Percentiles rank a stretch among this genome's conserved stretches.
phyloP scores from a whole-genome alignment of 2,888 invertebrate genomes.

The Drosophila pseudotakahashii region DNA sequence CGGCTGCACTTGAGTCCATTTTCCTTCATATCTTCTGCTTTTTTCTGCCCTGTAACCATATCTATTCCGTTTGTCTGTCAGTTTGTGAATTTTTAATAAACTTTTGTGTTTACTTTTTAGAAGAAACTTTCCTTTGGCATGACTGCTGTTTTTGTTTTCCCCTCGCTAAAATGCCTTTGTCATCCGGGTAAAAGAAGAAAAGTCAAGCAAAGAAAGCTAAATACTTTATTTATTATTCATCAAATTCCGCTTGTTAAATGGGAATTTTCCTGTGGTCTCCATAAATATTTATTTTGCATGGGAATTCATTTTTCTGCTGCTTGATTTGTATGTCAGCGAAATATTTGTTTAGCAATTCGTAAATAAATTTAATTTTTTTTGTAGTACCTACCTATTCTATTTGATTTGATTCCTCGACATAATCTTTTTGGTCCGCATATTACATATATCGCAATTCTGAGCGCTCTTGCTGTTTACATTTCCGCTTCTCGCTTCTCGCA shows the following conservation, averaged over 20 bases:
- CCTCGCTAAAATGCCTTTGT: slow-evolving; percentile 37
- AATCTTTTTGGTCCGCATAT: slow-evolving; percentile 13
- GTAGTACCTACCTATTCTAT: not conserved
- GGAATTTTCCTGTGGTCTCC: slow-evolving; percentile 29
- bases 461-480: slow-evolving; percentile 57
- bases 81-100: slow-evolving; percentile 75
- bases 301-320: not conserved
- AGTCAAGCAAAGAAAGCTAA: slow-evolving; percentile 1
- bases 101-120: slow-evolving; percentile 58
- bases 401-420: not conserved
- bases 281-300: slow-evolving; percentile 53
- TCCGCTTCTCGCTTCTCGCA: slow-evolving; percentile 61
- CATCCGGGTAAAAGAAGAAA: slow-evolving; percentile 41
- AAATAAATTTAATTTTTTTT: not conserved
- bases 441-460: slow-evolving; percentile 8
- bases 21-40: slow-evolving; percentile 52
- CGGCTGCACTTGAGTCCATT: slow-evolving; percentile 78
- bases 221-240: slow-evolving; percentile 50
- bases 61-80: slow-evolving; percentile 34
- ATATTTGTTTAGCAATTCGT: not conserved
- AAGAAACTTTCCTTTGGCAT: slow-evolving; percentile 30
- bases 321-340: slow-evolving; percentile 11
- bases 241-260: slow-evolving; percentile 33
- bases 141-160: slow-evolving; percentile 14
- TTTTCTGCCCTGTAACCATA: slow-evolving; percentile 36